These are phyloP conservation scores for Halesus radiatus DNA, from an alignment of 1,140 invertebrate genomes.

Conservation along the genomic window DNA sequence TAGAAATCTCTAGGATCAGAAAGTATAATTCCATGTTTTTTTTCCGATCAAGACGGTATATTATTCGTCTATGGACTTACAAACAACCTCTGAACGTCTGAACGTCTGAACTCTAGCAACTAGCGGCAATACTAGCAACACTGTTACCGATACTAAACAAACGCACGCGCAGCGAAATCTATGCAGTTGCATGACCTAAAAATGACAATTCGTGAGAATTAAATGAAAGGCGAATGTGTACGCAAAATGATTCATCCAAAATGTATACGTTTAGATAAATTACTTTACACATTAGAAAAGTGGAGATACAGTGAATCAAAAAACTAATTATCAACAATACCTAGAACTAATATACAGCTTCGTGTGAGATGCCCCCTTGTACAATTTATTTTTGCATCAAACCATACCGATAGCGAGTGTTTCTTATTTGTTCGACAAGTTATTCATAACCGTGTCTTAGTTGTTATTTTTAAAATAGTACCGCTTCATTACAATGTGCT, in stretches of 20 bases:
- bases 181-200: slow-evolving; percentile 49
- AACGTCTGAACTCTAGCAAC: no score
- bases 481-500: background rate
- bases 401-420: slow-evolving; percentile 6
- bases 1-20: no score
- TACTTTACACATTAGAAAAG: slow-evolving; percentile 26
- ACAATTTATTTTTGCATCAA: slow-evolving; percentile 2
- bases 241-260: slow-evolving; percentile 40
- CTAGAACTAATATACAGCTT: slow-evolving; percentile 3
- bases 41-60: no score
- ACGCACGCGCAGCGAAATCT: slow-evolving; percentile 38
- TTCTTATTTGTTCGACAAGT: slow-evolving; percentile 23
- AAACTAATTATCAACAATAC: background rate
- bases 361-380: background rate
- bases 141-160: slow-evolving; percentile 40
- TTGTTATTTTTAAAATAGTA: background rate
- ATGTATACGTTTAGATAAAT: slow-evolving; percentile 18
- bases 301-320: slow-evolving; percentile 26
- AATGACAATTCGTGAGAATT: slow-evolving; percentile 45
- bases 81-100: no score
- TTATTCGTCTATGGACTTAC: no score
- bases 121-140: background rate
- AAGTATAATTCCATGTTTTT: no score
- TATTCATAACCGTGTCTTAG: background rate
- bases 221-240: slow-evolving; percentile 34